Percentiles rank a stretch among this genome's conserved stretches.
Conservation (phyloP, 2,888 invertebrate species). For the Meiosimyza decipiens region DNA sequence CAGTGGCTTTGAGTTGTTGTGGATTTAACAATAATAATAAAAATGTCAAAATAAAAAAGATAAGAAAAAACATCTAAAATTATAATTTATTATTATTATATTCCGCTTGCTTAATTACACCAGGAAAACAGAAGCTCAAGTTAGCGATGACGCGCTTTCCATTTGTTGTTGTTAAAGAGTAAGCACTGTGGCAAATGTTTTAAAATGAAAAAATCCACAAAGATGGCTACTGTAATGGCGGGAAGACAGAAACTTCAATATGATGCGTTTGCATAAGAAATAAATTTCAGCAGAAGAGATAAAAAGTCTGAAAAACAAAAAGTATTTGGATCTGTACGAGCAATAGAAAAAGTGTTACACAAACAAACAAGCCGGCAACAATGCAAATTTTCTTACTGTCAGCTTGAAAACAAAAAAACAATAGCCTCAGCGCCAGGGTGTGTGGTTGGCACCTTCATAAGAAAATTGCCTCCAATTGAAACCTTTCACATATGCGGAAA, state of each 20-base stretch:
- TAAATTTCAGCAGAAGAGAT: no score
- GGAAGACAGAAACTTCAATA: constrained; percentile 57
- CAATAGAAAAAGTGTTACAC: no score
- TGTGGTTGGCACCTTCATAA: no score
- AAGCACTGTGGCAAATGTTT: no score
- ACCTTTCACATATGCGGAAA: no score
- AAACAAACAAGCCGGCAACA: no score
- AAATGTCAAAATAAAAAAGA: constrained; percentile 38
- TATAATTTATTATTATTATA: constrained; percentile 68
- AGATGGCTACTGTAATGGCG: constrained; percentile 62
- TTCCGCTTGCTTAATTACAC: constrained; percentile 67
- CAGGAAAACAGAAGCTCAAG: constrained; percentile 60
- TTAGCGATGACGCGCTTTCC: background rate
- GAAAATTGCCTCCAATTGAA: no score
- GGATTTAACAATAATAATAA: constrained; percentile 44
- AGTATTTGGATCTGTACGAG: no score
- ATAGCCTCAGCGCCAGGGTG: background rate
- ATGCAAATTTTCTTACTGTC: no score
- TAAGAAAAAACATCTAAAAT: constrained; percentile 60
- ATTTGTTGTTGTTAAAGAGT: constrained; percentile 7
- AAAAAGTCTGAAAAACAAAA: no score
- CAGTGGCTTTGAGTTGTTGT: background rate
- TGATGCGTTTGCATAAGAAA: background rate
- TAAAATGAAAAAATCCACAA: constrained; percentile 55
- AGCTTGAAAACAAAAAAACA: background rate